Conservation (phyloP, 2,888 invertebrate genomes). For the Steinernema hermaphroditum region DNA sequence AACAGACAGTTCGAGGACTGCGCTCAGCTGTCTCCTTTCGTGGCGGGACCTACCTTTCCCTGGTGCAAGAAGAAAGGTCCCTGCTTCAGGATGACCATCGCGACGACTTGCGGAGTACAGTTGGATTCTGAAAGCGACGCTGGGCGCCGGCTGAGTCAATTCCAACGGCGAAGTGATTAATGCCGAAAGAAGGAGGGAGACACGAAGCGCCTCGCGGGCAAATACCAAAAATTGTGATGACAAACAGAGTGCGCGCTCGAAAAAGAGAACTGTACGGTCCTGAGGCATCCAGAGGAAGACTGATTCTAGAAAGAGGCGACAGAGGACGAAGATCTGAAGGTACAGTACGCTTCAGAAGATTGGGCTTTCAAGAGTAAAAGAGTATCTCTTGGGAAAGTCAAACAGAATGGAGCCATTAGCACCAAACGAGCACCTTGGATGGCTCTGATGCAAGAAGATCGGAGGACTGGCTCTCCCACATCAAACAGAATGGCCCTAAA, state of each 20-base stretch:
- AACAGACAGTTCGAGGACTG: background rate
- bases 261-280: too few species aligned
- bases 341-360: too few species aligned
- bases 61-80: slow-evolving; percentile 26
- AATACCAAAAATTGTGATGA: slow-evolving; percentile 5
- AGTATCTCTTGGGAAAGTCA: too few species aligned
- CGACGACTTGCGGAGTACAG: background rate
- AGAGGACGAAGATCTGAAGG: too few species aligned
- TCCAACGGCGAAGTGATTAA: background rate
- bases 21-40: background rate
- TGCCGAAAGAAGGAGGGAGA: slow-evolving; percentile 3
- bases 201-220: background rate
- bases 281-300: too few species aligned
- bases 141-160: slow-evolving; percentile 17
- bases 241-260: background rate
- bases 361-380: too few species aligned
- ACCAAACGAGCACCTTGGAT: too few species aligned
- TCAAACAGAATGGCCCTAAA: slow-evolving; percentile 24
- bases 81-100: slow-evolving; percentile 35
- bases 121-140: slow-evolving; percentile 20
- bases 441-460: too few species aligned
- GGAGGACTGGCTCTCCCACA: background rate
- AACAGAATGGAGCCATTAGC: too few species aligned
- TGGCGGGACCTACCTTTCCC: slow-evolving; percentile 28
- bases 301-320: too few species aligned